These are phyloP conservation scores for Lophotis ruficrista DNA, from an alignment of 2,113 vertebrate genomes.

Conservation along the genomic window DNA sequence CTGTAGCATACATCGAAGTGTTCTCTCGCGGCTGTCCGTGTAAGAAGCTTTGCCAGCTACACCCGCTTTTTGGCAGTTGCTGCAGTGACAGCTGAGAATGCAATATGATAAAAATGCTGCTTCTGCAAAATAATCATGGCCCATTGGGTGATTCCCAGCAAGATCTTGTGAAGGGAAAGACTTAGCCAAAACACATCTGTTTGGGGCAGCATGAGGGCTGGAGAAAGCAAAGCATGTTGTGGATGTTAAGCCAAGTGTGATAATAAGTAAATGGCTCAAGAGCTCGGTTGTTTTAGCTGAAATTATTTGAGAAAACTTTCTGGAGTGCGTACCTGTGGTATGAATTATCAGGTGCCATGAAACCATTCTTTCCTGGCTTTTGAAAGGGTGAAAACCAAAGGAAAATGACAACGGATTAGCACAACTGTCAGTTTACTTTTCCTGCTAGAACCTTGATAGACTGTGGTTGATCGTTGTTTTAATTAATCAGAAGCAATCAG, in stretches of 20 bases:
- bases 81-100: conserved; percentile 22
- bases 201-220: background rate
- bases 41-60: background rate
- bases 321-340: background rate
- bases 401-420: background rate
- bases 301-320: background rate
- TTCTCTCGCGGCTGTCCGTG: background rate
- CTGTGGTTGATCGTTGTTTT: background rate
- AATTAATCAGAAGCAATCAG: conserved; percentile 46
- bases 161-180: background rate
- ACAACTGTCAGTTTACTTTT: conserved; percentile 19
- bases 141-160: background rate
- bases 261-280: background rate
- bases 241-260: background rate
- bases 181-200: background rate
- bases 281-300: background rate
- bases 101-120: conserved; percentile 24
- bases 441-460: background rate
- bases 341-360: background rate
- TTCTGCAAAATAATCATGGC: conserved; percentile 8
- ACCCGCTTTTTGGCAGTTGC: background rate
- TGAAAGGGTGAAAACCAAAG: background rate
- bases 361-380: background rate
- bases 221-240: background rate
- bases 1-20: background rate